Percentiles rank a stretch among this genome's conserved stretches.
phyloP scores from a whole-genome alignment of 2,888 invertebrate genomes.

The Crepidodera aurea region DNA sequence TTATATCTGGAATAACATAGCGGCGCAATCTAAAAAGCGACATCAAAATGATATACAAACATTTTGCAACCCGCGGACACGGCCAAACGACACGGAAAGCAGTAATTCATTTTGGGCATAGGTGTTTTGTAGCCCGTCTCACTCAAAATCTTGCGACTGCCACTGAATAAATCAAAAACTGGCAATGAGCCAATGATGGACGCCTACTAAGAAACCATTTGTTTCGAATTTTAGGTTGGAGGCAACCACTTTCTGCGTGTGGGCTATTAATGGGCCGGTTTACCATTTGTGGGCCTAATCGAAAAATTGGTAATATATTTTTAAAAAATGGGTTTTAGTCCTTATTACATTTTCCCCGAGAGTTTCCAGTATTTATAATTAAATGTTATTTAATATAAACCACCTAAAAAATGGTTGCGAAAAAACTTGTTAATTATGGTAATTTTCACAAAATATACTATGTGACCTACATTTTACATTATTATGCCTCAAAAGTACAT shows the following conservation, averaged over 20 bases:
- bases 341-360: too few species aligned
- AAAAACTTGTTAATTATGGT: too few species aligned
- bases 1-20: conserved; percentile 53
- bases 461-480: too few species aligned
- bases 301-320: too few species aligned
- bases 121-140: conserved; percentile 56
- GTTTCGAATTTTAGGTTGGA: conserved; percentile 32
- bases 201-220: conserved; percentile 39
- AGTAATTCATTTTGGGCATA: conserved; percentile 56
- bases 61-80: conserved; percentile 58
- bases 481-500: too few species aligned
- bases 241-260: conserved; percentile 30
- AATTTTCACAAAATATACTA: too few species aligned
- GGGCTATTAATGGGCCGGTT: conserved; percentile 11
- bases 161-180: conserved; percentile 57
- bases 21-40: conserved; percentile 53
- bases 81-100: conserved; percentile 55
- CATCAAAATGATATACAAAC: conserved; percentile 57
- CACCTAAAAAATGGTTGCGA: too few species aligned
- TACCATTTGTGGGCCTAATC: conserved; percentile 5
- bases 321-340: too few species aligned
- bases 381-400: too few species aligned
- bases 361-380: too few species aligned
- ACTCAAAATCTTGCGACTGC: conserved; percentile 56
- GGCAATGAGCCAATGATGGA: conserved; percentile 50